phyloP scores from a whole-genome alignment of 2,888 invertebrate species.

The Apodemia zela region DNA sequence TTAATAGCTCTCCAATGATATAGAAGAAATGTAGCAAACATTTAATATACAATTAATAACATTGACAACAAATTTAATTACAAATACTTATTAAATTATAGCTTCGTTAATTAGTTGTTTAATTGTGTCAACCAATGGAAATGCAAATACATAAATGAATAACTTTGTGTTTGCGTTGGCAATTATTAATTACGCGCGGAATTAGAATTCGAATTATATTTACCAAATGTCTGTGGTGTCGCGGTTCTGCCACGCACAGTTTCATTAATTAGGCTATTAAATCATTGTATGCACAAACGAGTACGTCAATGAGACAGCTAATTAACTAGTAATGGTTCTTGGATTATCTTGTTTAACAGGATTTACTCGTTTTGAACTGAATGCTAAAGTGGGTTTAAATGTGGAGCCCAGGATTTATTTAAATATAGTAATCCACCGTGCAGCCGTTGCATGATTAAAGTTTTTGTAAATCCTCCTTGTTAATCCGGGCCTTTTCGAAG shows the following conservation, averaged over 20 bases:
- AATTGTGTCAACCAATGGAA: constrained; percentile 25
- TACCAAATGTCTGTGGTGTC: constrained; percentile 24
- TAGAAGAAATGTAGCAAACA: too few relatives aligned
- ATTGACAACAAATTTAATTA: constrained; percentile 17
- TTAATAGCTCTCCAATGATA: too few relatives aligned
- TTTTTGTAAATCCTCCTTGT: too few relatives aligned
- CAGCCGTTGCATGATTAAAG: too few relatives aligned
- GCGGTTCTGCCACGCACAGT: constrained; percentile 22
- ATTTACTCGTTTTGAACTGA: background rate
- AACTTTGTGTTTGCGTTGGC: constrained; percentile 26
- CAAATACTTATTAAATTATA: constrained; percentile 1
- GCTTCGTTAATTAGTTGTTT: constrained; percentile 20
- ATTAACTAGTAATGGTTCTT: constrained; percentile 22
- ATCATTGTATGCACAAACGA: constrained; percentile 20
- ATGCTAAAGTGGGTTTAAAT: too few relatives aligned
- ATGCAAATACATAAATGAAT: constrained; percentile 22
- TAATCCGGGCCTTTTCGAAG: too few relatives aligned
- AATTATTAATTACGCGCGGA: constrained; percentile 30
- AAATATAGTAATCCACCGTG: background rate
- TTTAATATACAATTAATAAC: background rate
- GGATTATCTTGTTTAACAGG: constrained; percentile 17
- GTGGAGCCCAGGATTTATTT: background rate
- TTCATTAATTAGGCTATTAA: constrained; percentile 29
- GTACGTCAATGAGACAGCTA: constrained; percentile 26
- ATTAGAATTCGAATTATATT: constrained; percentile 27